phyloP scores from a whole-genome alignment of 2,113 vertebrate species.

The Phylloscopus trochiloides region DNA sequence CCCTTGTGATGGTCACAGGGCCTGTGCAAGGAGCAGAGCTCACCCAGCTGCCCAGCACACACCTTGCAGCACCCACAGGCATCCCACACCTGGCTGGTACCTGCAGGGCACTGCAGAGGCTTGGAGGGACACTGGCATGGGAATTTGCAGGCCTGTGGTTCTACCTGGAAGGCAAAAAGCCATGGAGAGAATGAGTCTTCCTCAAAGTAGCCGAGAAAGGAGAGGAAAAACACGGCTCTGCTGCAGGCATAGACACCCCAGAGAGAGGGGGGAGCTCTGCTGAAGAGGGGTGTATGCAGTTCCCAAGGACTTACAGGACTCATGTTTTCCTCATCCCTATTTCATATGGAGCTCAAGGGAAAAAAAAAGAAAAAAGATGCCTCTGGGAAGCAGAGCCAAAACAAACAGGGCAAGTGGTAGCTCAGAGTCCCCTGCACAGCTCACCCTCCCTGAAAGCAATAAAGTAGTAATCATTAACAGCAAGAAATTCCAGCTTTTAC shows the following conservation, averaged over 20 bases:
- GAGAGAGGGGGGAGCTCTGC: not conserved
- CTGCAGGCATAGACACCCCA: not conserved
- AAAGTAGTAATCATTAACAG: not conserved
- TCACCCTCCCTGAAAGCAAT: not conserved
- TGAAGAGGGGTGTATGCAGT: not conserved
- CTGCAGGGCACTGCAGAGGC: conserved; percentile 58
- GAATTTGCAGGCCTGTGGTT: conserved; percentile 57
- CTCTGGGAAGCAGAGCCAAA: not conserved
- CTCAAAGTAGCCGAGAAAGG: accelerated
- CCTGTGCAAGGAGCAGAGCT: conserved; percentile 72
- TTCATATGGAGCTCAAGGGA: not conserved
- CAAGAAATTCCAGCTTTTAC: not conserved
- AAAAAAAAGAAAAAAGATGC: not conserved
- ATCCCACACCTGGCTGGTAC: conserved; percentile 77
- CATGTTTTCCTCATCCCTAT: not conserved
- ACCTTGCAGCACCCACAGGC: conserved; percentile 83
- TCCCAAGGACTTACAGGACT: not conserved
- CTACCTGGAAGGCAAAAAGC: conserved; percentile 66
- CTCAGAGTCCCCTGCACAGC: not conserved
- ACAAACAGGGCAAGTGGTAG: not conserved
- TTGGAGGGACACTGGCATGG: conserved; percentile 75
- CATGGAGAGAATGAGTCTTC: not conserved
- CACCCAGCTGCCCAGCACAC: conserved; percentile 76
- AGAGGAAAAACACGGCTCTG: not conserved
- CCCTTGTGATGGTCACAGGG: conserved; percentile 82